These are phyloP conservation scores for Bombus ignitus DNA, from an alignment of 1,140 invertebrate genomes.

Conservation along the genomic window DNA sequence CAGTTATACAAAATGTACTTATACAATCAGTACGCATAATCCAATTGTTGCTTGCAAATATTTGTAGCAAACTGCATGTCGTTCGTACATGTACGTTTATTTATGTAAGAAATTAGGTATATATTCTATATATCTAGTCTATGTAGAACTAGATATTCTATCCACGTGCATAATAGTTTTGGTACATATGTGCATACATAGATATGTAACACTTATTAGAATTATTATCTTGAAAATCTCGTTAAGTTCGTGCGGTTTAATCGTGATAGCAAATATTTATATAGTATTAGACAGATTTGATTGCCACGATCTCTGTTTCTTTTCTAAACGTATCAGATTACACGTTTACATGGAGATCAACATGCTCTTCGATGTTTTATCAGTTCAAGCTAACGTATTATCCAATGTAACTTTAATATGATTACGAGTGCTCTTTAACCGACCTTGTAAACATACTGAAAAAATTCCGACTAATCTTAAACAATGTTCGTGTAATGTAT, in stretches of 20 bases:
- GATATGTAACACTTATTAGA: background rate
- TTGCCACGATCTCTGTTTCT: background rate
- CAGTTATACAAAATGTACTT: background rate
- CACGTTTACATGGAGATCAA: background rate
- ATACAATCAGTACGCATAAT: background rate
- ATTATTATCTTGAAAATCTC: background rate
- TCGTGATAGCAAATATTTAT: background rate
- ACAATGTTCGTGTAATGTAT: too few species aligned
- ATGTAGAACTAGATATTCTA: background rate
- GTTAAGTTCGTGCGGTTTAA: background rate
- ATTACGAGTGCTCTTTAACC: rapidly evolving
- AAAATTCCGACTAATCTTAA: background rate
- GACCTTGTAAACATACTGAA: background rate
- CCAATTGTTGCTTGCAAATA: background rate
- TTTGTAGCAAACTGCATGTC: background rate
- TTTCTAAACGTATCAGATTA: background rate
- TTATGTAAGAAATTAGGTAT: background rate
- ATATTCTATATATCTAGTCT: background rate
- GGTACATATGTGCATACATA: background rate
- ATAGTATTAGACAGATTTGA: background rate
- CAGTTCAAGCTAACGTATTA: background rate
- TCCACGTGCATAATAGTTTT: background rate
- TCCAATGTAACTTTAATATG: background rate
- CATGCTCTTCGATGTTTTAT: background rate
- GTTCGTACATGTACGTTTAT: background rate